phyloP scores from a whole-genome alignment of 2,797 vertebrate species.

The Sciurus carolinensis region DNA sequence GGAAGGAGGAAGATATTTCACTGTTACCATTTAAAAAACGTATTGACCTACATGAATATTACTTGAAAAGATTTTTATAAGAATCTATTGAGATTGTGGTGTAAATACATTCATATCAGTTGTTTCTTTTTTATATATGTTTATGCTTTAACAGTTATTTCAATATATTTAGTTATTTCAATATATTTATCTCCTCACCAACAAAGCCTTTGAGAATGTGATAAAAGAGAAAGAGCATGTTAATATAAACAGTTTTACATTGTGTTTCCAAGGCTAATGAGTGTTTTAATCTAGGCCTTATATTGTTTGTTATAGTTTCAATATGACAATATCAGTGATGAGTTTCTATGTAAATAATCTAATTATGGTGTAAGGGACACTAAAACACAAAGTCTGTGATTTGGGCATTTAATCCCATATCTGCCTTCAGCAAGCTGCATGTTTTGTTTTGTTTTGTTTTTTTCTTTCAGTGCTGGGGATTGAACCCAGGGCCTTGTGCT shows the following conservation, averaged over 20 bases:
- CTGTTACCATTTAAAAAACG: background rate
- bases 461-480: no score
- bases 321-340: background rate
- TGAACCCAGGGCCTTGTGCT: no score
- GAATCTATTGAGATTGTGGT: background rate
- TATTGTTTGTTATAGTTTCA: background rate
- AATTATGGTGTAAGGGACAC: background rate
- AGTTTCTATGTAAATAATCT: background rate
- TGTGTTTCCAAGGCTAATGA: background rate
- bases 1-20: background rate
- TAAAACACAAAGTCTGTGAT: background rate
- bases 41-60: background rate
- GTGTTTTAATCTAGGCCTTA: background rate
- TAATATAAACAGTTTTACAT: background rate
- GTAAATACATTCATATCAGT: conserved; percentile 23
- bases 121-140: background rate
- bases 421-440: background rate
- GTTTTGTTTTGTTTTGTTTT: no score
- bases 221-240: background rate
- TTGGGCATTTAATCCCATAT: background rate
- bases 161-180: background rate
- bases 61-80: background rate
- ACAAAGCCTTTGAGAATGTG: conserved; percentile 7
- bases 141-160: conserved; percentile 8
- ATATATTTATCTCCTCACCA: background rate